Evolutionary conservation across 2,888 invertebrate species (phyloP), one percentile per base, ranked within the genome.

Genomic region (Heliconius hortense): DNA sequence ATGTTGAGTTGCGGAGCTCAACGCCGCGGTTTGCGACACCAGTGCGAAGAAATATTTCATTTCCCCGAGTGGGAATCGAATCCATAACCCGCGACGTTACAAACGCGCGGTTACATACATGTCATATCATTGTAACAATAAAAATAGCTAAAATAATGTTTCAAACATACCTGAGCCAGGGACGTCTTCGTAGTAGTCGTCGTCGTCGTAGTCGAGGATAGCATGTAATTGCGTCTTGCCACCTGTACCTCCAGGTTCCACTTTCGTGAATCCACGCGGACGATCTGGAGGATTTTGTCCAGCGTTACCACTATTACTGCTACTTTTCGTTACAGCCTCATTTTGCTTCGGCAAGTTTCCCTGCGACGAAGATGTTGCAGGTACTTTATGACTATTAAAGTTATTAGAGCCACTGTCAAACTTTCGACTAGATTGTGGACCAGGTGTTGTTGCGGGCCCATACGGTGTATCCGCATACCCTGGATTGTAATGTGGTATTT

Each of bases 171-270:
- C 91, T 82, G 92, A 89, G 66, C 94, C 95, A 79, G 95, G 94
- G 80, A 94, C 94, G 78, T 96, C 95, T 81, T 96, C 96, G 76
- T 96, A 95, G 82, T 96, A 95, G 64, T 89, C 90, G 77, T 95
- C 95, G 77, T 95, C 95, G 81, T 96, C 96, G 83, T 96, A 96
- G 86, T 97, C 96, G 71, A 96, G 92, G 31, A 96, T 95, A 5
- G 96, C 96, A 86, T 96, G 96, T 76, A 96, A 89, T 81, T 96
- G 96, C 2, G 96, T 96, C 85, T 95, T 95, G 24, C 93, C 91
- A 82, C 91, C 96, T 77, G 90, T 92, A 1, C 94, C 93, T 78
- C 95, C 95, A 7, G 89, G 86, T 83, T 94, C 93, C 64, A 96
- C 96, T 82, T 95, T 95, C 21, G 96, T 96, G 84, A 95, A 96